These are phyloP conservation scores for Hirundo rustica DNA, from an alignment of 2,797 vertebrate genomes.

Conservation along the genomic window DNA sequence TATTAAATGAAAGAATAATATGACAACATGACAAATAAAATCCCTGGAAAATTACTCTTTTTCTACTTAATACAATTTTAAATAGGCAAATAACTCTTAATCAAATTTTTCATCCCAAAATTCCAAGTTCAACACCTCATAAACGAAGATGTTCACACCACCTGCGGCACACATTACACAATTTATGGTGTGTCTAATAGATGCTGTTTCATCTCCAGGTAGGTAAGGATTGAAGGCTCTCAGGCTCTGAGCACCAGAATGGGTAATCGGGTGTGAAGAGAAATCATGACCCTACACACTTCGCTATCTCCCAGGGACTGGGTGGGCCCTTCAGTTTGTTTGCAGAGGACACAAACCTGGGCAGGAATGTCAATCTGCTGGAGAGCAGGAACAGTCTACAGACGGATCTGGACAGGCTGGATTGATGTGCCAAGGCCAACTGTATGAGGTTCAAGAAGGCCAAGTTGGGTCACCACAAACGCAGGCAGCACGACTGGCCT, in stretches of 20 bases:
- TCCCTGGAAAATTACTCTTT: neutral
- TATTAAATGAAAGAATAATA: slow-evolving; percentile 5
- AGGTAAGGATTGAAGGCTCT: neutral
- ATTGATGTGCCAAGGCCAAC: neutral
- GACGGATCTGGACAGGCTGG: neutral
- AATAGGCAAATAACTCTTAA: neutral
- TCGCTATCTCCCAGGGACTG: fast-evolving
- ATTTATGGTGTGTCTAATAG: neutral
- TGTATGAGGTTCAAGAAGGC: neutral
- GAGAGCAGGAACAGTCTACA: neutral
- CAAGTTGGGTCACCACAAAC: neutral
- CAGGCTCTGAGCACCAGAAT: neutral
- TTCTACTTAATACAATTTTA: neutral
- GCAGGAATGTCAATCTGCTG: neutral
- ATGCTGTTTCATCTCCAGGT: neutral
- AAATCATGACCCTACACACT: neutral
- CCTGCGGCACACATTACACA: neutral
- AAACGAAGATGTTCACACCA: neutral
- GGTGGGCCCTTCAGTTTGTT: neutral
- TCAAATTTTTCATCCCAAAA: neutral
- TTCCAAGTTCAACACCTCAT: neutral
- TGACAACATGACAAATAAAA: neutral
- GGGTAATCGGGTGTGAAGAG: neutral
- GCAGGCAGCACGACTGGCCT: neutral
- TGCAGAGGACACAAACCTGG: neutral